Evolutionary conservation across 2,113 vertebrate species (phyloP).

Genomic region (Octodon degus): DNA sequence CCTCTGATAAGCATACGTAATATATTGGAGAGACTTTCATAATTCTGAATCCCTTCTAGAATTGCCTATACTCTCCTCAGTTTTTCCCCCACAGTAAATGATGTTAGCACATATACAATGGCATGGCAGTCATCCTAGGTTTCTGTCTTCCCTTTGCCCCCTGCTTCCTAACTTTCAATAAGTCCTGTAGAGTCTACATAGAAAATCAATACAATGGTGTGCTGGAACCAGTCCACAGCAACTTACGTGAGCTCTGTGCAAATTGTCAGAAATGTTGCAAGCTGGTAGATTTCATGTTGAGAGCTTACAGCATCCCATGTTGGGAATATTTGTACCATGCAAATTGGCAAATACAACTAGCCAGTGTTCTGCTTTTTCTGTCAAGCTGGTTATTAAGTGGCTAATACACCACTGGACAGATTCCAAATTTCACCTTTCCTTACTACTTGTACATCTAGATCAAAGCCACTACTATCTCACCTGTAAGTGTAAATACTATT

Average conservation of each 20-base stretch:
- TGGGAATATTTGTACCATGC: background rate
- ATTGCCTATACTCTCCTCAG: background rate
- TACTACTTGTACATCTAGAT: background rate
- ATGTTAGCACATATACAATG: accelerated
- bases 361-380: background rate
- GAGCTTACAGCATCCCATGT: background rate
- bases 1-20: background rate
- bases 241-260: background rate
- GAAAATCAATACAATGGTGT: background rate
- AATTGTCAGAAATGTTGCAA: background rate
- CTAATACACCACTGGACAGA: background rate
- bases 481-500: background rate
- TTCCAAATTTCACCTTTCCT: background rate
- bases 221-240: background rate
- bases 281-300: background rate
- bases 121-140: background rate
- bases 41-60: background rate
- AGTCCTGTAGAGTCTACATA: background rate
- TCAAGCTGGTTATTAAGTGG: background rate
- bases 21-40: background rate
- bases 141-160: background rate
- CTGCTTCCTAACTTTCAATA: background rate
- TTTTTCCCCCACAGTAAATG: background rate
- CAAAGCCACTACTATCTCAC: background rate
- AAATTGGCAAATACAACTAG: background rate